phyloP scores from a whole-genome alignment of 2,797 vertebrate genomes.

The Mus minutoides region DNA sequence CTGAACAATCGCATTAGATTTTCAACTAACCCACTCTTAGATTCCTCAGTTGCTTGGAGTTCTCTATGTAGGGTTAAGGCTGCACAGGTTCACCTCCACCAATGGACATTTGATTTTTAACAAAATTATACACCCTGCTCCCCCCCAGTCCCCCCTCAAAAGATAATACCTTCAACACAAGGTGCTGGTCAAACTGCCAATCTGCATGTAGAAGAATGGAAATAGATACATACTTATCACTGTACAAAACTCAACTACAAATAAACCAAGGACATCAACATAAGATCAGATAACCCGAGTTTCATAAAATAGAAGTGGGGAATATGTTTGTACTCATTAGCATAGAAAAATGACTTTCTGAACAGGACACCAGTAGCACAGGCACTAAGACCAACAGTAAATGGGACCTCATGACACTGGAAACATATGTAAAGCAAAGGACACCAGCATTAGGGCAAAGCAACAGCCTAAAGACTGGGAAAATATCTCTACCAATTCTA shows the following conservation, averaged over 20 bases:
- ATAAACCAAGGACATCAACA: not conserved
- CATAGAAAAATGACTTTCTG: not conserved
- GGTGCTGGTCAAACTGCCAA: not conserved
- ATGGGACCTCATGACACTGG: not conserved
- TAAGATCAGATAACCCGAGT: not conserved
- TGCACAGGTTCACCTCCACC: not conserved
- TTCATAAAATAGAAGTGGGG: not conserved
- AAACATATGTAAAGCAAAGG: not conserved
- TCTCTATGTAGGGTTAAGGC: not conserved
- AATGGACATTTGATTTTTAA: not conserved
- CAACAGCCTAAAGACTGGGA: not conserved
- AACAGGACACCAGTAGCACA: not conserved
- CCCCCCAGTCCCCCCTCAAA: accelerated
- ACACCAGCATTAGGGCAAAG: not conserved
- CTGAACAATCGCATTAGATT: not conserved
- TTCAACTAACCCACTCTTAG: not conserved
- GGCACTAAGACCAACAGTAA: not conserved
- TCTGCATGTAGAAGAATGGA: not conserved
- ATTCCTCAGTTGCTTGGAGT: not conserved
- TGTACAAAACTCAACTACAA: not conserved
- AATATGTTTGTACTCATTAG: not conserved
- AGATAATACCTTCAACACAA: not conserved
- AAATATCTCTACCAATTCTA: not conserved
- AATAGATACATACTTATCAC: not conserved
- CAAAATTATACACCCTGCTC: not conserved